Base-by-base conservation (phyloP, 2,888 invertebrate genomes). In the Eueremaeus valkanovi region DNA sequence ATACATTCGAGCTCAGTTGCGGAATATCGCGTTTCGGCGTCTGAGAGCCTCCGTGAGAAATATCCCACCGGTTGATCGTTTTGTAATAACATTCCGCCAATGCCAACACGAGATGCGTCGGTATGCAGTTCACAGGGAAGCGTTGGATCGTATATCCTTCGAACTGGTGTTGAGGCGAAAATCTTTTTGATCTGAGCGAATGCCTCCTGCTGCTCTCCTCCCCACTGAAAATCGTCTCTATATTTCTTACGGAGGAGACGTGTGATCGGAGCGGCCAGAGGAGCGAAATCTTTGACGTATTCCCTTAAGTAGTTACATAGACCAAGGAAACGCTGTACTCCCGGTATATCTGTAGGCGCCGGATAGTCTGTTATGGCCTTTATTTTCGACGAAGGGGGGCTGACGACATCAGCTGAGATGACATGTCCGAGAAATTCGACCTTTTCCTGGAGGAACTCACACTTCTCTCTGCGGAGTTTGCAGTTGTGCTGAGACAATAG, bases 31-130 rank as follows among this genome's bases (percentile, higher is more conserved):
- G 16, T 27, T 18, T 81, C 79, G 73, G 78, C 76, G 27, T 45
- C 58, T 29, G 73, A 73, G 21, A 80, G 77, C 58, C 78, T 79
- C 77, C 75, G 31, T 0, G 66, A 63, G 36, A 40, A 49, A 42
- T 73, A 77, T 1, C 8, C 77, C 0, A 76, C 33, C 9, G 24
- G 24, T 21, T 13, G 9, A 21, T 73, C 29, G 1, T 11, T 18
- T 63, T 73, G 73, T 33, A 61, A 72, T 24, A 73, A 29, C 27
- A 73, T 21, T 1, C 66, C 73, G 3, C 73, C 73, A 16, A 73
- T 21, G 2, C n/a, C n/a, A n/a, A n/a, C n/a, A n/a, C n/a, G n/a
- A n/a, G 27, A 70, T 1, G 31, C 73, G 45, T 73, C 73, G 8
- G 73, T 73, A 1, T 70, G 18, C 9, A 73, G 9, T 31, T 18